phyloP scores from a whole-genome alignment of 2,113 vertebrate species.

The Gadus chalcogrammus region DNA sequence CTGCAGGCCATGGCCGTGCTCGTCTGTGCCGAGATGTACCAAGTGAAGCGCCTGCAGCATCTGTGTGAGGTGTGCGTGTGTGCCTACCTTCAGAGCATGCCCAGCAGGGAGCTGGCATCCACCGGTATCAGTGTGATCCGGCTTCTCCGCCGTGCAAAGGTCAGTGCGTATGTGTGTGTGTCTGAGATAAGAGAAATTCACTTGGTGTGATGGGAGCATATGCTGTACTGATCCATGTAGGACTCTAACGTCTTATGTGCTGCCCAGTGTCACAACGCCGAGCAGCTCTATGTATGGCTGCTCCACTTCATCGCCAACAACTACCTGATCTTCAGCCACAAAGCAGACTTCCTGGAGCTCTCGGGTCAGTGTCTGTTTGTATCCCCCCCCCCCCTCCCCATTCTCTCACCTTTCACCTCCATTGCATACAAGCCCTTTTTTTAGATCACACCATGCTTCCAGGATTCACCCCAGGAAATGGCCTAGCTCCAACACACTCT shows the following conservation, averaged over 20 bases:
- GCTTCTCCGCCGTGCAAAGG: constrained; percentile 91
- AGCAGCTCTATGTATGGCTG: constrained; percentile 92
- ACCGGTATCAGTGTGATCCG: constrained; percentile 88
- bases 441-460: too few relatives aligned
- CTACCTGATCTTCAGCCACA: constrained; percentile 98
- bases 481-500: neutral
- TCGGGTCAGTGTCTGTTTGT: constrained; percentile 78
- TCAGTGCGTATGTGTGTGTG: constrained; percentile 48
- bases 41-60: constrained; percentile 91
- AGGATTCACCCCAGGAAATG: neutral
- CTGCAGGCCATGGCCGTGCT: constrained; percentile 95
- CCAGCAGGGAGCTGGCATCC: constrained; percentile 87
- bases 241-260: too few relatives aligned
- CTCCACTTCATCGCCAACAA: constrained; percentile 98
- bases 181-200: neutral
- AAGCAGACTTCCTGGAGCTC: constrained; percentile 95
- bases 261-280: constrained; percentile 90
- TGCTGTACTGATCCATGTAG: too few relatives aligned
- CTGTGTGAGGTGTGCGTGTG: constrained; percentile 94
- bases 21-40: constrained; percentile 98
- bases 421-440: too few relatives aligned
- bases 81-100: constrained; percentile 94
- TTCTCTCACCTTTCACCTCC: too few relatives aligned
- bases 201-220: too few relatives aligned
- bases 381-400: neutral